Conservation (phyloP, 2,113 vertebrate species). For the Xenus cinereus region DNA sequence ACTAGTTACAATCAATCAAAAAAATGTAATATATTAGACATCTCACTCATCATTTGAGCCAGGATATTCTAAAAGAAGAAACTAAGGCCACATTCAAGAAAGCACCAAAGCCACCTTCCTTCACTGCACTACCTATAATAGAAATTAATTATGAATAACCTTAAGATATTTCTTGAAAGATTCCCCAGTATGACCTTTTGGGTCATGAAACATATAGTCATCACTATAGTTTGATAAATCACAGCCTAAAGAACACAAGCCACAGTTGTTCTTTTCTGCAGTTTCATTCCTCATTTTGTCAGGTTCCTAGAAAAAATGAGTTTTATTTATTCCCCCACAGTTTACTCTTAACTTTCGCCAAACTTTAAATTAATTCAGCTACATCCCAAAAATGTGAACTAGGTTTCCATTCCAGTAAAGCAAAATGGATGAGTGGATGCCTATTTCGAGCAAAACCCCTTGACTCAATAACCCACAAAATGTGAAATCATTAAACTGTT, state of each 20-base stretch:
- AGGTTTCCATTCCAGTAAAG: neutral
- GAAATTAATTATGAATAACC: neutral
- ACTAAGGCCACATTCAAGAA: neutral
- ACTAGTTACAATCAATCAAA: neutral
- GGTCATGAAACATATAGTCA: neutral
- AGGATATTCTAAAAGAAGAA: neutral
- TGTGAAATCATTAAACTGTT: neutral
- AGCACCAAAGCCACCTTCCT: neutral
- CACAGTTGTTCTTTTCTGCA: neutral
- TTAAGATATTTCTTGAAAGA: neutral
- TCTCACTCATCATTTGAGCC: neutral
- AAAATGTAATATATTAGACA: neutral
- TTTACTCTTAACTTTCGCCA: neutral
- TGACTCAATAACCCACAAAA: neutral
- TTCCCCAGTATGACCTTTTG: neutral
- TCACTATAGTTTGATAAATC: neutral
- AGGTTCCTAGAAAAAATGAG: neutral
- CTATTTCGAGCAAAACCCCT: neutral
- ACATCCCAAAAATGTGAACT: neutral
- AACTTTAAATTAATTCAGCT: neutral
- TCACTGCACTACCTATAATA: neutral
- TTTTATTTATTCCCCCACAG: neutral
- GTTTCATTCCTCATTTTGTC: neutral
- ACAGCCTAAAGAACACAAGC: neutral
- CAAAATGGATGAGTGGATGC: neutral